phyloP scores from a whole-genome alignment of 2,888 invertebrate species.

The Ormyrus pomaceus region DNA sequence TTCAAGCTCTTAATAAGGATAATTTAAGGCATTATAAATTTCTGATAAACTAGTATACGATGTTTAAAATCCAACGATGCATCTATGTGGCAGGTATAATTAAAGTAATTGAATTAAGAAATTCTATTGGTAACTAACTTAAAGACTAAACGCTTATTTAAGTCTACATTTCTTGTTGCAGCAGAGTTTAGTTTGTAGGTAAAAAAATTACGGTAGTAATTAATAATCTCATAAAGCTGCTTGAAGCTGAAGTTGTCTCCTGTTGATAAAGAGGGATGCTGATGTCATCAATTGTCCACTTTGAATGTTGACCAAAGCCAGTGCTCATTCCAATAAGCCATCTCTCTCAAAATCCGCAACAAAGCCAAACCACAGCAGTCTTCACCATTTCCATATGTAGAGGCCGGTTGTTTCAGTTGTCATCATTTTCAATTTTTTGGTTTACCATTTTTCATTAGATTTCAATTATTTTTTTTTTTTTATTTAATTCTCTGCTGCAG shows the following conservation, averaged over 20 bases:
- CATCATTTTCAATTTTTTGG: constrained; percentile 4
- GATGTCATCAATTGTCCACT: constrained; percentile 49
- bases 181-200: constrained; percentile 49
- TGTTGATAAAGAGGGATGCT: constrained; percentile 24
- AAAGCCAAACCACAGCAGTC: constrained; percentile 39
- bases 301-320: constrained; percentile 25
- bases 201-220: constrained; percentile 35
- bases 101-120: constrained; percentile 71
- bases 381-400: constrained; percentile 44
- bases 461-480: constrained; percentile 22
- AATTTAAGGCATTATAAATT: constrained; percentile 51
- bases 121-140: constrained; percentile 73
- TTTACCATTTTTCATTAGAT: constrained; percentile 11
- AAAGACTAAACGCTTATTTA: constrained; percentile 69
- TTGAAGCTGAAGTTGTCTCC: constrained; percentile 28
- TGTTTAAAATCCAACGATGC: constrained; percentile 71
- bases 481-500: constrained; percentile 45
- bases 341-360: constrained; percentile 41
- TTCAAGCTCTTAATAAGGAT: constrained; percentile 56
- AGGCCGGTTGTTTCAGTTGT: constrained; percentile 13
- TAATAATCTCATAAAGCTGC: constrained; percentile 44
- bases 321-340: constrained; percentile 26
- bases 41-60: constrained; percentile 57
- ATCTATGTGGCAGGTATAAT: constrained; percentile 73
- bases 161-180: constrained; percentile 53